phyloP scores from a whole-genome alignment of 2,888 invertebrate genomes.

The Endomychus coccineus region DNA sequence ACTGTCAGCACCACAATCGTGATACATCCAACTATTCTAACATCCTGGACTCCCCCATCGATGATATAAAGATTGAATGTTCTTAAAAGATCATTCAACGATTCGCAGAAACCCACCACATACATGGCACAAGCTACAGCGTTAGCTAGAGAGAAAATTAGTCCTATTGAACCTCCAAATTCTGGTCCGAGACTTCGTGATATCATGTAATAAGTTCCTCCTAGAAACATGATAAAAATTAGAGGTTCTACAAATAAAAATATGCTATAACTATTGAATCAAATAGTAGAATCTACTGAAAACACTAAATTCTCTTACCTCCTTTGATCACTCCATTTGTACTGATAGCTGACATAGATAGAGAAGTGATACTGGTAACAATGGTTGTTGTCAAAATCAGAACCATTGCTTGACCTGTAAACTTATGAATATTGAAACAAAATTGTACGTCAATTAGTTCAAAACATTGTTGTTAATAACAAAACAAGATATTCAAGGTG shows the following conservation, averaged over 20 bases:
- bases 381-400: slow-evolving; percentile 74
- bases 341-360: slow-evolving; percentile 97
- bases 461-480: no score
- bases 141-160: slow-evolving; percentile 94
- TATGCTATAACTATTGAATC: background rate
- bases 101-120: slow-evolving; percentile 96
- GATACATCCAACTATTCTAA: slow-evolving; percentile 76
- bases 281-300: background rate
- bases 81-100: slow-evolving; percentile 63
- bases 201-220: slow-evolving; percentile 98
- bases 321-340: slow-evolving; percentile 97
- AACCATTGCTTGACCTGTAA: slow-evolving; percentile 63
- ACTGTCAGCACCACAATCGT: slow-evolving; percentile 75
- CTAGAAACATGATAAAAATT: slow-evolving; percentile 45
- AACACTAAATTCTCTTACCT: slow-evolving; percentile 50
- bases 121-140: slow-evolving; percentile 97
- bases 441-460: no score
- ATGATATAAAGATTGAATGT: slow-evolving; percentile 52
- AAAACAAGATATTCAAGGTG: no score
- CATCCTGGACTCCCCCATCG: slow-evolving; percentile 62
- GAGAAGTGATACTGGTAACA: slow-evolving; percentile 84
- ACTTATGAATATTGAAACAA: slow-evolving; percentile 13
- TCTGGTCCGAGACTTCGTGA: slow-evolving; percentile 94
- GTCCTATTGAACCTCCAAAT: slow-evolving; percentile 92
- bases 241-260: slow-evolving; percentile 1